Base-by-base conservation (phyloP, 2,888 invertebrate species). In the Pteria penguin region DNA sequence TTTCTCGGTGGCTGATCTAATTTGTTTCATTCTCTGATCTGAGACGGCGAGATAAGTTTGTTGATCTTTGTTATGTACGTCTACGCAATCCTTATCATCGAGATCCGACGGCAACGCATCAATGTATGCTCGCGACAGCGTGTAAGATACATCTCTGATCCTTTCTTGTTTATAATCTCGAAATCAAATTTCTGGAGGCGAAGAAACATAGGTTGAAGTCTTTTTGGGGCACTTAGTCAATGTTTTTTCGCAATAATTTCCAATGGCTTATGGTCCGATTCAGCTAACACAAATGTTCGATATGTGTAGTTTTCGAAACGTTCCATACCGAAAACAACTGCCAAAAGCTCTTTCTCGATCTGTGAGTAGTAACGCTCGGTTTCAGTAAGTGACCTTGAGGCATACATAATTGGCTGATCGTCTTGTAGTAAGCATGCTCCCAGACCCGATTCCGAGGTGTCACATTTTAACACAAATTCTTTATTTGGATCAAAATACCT, bases 351-450 rank as follows among this genome's bases (percentile, higher is more conserved):
- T 45, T 72, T 72, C n/a, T n/a, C n/a, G n/a, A n/a, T n/a, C n/a
- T n/a, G n/a, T n/a, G n/a, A n/a, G n/a, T 70, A 58, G 33, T 36
- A 63, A 22, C 3, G 52, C 22, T 70, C 72, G 14, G 79, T 67
- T 26, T 70, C 55, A 5, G 76, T 81, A 2, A 85, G 45, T 24
- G 83, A 33, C 31, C 79, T 61, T 11, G 74, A 75, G 14, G 81
- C 80, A 72, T 83, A 83, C 4, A 66, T 75, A 29, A 83, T 62
- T 22, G 82, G 82, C 54, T 81, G 72, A 29, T 76, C 76, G 14
- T 80, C 79, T 54, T 83, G 84, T 26, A 84, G 29, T 4, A 84
- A 31, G 14, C 78, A 76, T 22, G 79, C 77, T 5, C 81, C 82
- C 14, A 81, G 33, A 14, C 84, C 82, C n/a, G 54, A 36, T 32